Evolutionary conservation across 2,113 vertebrate genomes (phyloP).

Genomic region (Meleagris gallopavo): DNA sequence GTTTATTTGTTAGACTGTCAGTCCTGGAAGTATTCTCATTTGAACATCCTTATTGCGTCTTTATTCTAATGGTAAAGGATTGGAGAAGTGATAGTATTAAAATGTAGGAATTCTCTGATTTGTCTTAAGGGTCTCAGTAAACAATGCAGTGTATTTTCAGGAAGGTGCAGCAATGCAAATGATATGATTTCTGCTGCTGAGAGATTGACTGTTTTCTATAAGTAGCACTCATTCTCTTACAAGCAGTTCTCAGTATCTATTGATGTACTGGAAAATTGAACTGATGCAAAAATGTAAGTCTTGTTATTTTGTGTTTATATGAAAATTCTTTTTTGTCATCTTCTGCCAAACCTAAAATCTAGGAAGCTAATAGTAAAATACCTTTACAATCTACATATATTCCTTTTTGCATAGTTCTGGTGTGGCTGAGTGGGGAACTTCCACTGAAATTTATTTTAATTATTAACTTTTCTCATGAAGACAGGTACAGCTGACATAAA

Average conservation of each 20-base stretch:
- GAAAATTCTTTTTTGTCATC: not conserved
- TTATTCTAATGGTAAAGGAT: not conserved
- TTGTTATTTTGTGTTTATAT: not conserved
- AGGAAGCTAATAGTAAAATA: not conserved
- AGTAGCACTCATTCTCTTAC: not conserved
- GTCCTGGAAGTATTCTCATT: not conserved
- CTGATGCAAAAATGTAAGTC: not conserved
- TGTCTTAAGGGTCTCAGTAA: not conserved
- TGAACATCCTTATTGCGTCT: not conserved
- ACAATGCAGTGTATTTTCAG: not conserved
- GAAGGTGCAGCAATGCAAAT: not conserved
- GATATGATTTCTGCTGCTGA: not conserved
- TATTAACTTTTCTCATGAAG: not conserved
- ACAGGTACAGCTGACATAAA: not conserved
- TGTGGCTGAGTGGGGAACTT: accelerated
- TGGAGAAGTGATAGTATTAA: not conserved
- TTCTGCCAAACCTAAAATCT: not conserved
- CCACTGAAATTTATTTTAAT: not conserved
- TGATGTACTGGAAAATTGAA: not conserved
- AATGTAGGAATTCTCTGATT: not conserved
- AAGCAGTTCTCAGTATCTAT: not conserved
- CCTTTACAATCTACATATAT: not conserved
- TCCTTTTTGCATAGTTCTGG: not conserved
- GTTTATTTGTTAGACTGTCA: not conserved
- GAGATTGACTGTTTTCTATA: not conserved